Evolutionary conservation across 2,888 invertebrate genomes (phyloP).

Genomic region (Aquatica leii): DNA sequence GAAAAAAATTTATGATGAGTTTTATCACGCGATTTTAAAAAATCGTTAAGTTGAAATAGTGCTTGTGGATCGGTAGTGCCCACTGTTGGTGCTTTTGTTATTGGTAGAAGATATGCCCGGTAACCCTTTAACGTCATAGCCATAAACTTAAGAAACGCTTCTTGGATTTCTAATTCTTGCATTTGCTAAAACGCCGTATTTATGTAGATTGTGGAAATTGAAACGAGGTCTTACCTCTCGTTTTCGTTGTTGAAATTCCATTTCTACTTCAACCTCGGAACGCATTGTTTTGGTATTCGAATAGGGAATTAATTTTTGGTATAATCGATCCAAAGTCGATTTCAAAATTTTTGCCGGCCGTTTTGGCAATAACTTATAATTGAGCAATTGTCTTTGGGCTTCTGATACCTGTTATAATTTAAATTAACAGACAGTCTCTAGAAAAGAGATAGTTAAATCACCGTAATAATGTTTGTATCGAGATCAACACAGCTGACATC

Average conservation of each 20-base stretch:
- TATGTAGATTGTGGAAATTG: too few relatives aligned
- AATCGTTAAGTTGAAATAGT: slow-evolving; percentile 92
- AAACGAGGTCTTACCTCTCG: slow-evolving; percentile 78
- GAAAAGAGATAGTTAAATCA: slow-evolving; percentile 58
- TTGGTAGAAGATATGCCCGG: slow-evolving; percentile 85
- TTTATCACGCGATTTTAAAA: slow-evolving; percentile 88
- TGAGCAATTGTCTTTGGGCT: slow-evolving; percentile 79
- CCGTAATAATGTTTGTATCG: slow-evolving; percentile 95
- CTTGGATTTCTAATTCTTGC: slow-evolving; percentile 94
- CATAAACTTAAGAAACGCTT: slow-evolving; percentile 96
- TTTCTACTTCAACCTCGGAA: slow-evolving; percentile 67
- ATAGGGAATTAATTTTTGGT: slow-evolving; percentile 66
- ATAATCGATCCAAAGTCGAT: slow-evolving; percentile 79
- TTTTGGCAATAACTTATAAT: slow-evolving; percentile 83
- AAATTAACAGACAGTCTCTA: slow-evolving; percentile 13
- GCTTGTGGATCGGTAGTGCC: slow-evolving; percentile 96
- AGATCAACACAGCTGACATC: slow-evolving; percentile 98
- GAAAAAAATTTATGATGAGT: slow-evolving; percentile 89
- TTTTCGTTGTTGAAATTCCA: slow-evolving; percentile 81
- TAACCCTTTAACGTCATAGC: slow-evolving; percentile 92
- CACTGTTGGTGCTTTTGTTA: slow-evolving; percentile 91
- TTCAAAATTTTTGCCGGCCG: slow-evolving; percentile 84
- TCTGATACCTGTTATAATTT: slow-evolving; percentile 75
- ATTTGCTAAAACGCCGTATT: slow-evolving; percentile 79
- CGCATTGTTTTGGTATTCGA: slow-evolving; percentile 39